Percentiles rank a stretch among this genome's conserved stretches.
Conservation (phyloP, 2,888 invertebrate species). For the Caenorhabditis wallacei region DNA sequence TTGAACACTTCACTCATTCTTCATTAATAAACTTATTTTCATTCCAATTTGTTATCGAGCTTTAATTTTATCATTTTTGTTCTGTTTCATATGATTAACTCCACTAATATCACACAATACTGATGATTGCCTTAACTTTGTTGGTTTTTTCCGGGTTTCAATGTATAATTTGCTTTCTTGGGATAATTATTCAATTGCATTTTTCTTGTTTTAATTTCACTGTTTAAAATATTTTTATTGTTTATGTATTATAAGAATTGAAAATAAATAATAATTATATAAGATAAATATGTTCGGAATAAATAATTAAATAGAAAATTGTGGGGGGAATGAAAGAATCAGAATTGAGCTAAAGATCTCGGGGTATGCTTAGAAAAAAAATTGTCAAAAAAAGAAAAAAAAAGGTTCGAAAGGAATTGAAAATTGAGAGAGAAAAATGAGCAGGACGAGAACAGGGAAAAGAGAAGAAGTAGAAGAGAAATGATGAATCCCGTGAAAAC, state of each 20-base stretch:
- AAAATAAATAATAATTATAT: slow-evolving; percentile 27
- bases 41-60: slow-evolving; percentile 55
- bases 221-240: slow-evolving; percentile 32
- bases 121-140: slow-evolving; percentile 45
- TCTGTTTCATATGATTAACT: slow-evolving; percentile 29
- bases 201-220: slow-evolving; percentile 12
- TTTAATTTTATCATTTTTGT: slow-evolving; percentile 41
- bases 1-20: slow-evolving; percentile 12
- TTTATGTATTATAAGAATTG: slow-evolving; percentile 30
- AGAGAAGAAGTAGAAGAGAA: slow-evolving; percentile 42
- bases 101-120: not conserved
- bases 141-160: slow-evolving; percentile 39
- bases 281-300: not conserved
- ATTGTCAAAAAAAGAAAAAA: slow-evolving; percentile 32
- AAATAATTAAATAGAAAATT: not conserved
- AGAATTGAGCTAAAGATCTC: slow-evolving; percentile 37
- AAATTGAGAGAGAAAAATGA: slow-evolving; percentile 45
- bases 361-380: slow-evolving; percentile 37
- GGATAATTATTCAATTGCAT: not conserved
- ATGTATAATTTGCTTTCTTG: slow-evolving; percentile 25
- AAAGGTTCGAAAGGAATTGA: slow-evolving; percentile 19
- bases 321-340: slow-evolving; percentile 10
- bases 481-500: slow-evolving; percentile 53
- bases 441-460: slow-evolving; percentile 35
- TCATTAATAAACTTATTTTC: slow-evolving; percentile 16